Base-by-base conservation (phyloP, 1,140 invertebrate genomes). In the Homarus americanus region DNA sequence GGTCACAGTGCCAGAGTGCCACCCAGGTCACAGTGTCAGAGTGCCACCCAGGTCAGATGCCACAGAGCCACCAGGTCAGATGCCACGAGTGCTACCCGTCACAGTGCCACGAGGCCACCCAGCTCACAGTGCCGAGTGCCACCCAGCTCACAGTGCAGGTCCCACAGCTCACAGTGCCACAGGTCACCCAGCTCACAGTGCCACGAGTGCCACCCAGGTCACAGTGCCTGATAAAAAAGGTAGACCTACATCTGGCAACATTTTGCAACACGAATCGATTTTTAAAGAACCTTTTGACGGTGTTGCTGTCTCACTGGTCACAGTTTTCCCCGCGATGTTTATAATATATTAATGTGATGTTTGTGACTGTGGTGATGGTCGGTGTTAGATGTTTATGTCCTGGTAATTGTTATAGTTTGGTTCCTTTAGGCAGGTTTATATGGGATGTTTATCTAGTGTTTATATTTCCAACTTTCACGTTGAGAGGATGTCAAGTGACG, bases 191-290 rank as follows among this genome's bases (percentile, higher is more conserved):
- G 9, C 17, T 49, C 44, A 49, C 17, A 10, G 9, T 10, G 9
- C 44, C 17, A 10, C 44, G 44, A 10, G 9, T 49, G 9, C 44
- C 9, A 10, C 17, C 9, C 17, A 10, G 17, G 17, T 10, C 17
- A 49, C 9, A 9, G 44, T 49, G 44, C 17, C 44, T 9, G 44
- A 49, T 49, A 49, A 17, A 49, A 49, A 10, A 49, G 24, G 69
- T 28, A 41, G n/a, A 58, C 53, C 32, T 87, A 53, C 84, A 40
- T 87, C 84, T 87, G 84, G 84, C 84, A 78, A 76, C 84, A 40
- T 87, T 87, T 87, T 63, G 49, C 84, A 87, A 87, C 73, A 40
- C 32, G 83, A 87, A 87, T 87, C 84, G 84, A 87, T 85, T 87
- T 87, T 87, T 58, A 78, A 86, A 58, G 41, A 76, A 76, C 28